Evolutionary conservation across 1,140 invertebrate species (phyloP).

Genomic region (Hormaphis cornu): DNA sequence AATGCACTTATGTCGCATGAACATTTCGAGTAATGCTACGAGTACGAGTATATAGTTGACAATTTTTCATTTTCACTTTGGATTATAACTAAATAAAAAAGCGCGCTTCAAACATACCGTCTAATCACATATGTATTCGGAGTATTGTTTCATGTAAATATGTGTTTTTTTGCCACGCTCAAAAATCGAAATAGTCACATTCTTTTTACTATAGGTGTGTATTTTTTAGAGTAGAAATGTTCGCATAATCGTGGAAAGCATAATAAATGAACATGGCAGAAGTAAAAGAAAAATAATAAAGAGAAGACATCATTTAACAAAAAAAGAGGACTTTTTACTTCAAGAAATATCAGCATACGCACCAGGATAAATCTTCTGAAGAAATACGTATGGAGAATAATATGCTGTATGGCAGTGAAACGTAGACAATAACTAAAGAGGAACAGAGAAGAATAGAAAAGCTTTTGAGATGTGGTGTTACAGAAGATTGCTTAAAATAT

Average conservation of each 20-base stretch:
- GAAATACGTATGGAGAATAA: constrained; percentile 5
- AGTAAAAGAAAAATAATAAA: constrained; percentile 15
- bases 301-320: constrained; percentile 4
- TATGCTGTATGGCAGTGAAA: constrained; percentile 32
- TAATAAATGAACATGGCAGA: neutral
- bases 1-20: too few relatives aligned
- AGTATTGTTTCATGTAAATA: too few relatives aligned
- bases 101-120: too few relatives aligned
- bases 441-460: constrained; percentile 34
- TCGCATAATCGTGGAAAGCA: constrained; percentile 6
- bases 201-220: too few relatives aligned
- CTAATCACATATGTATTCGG: too few relatives aligned
- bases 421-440: constrained; percentile 36
- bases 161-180: too few relatives aligned
- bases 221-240: neutral
- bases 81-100: too few relatives aligned
- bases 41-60: too few relatives aligned
- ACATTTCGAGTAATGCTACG: too few relatives aligned
- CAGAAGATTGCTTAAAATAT: constrained; percentile 35
- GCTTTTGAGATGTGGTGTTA: too few relatives aligned
- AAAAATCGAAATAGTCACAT: too few relatives aligned
- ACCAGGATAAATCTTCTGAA: constrained; percentile 1
- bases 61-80: too few relatives aligned
- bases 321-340: neutral
- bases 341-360: neutral